These are phyloP conservation scores for Epicauta chinensis DNA, from an alignment of 1,140 invertebrate genomes.

Conservation along the genomic window DNA sequence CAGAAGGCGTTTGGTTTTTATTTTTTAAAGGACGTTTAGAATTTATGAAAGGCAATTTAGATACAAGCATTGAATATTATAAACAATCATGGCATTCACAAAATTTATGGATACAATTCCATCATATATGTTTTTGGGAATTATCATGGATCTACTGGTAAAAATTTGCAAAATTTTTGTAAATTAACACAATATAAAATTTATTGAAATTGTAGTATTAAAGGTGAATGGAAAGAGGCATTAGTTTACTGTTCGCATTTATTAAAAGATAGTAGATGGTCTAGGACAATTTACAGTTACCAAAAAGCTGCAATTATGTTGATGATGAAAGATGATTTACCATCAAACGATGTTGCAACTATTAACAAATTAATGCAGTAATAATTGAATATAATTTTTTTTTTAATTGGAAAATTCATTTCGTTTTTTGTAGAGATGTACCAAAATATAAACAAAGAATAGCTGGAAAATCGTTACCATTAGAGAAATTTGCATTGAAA, in stretches of 20 bases:
- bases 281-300: conserved; percentile 84
- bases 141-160: conserved; percentile 84
- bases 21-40: conserved; percentile 85
- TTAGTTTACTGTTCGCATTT: conserved; percentile 65
- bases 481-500: conserved; percentile 92
- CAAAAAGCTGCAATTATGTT: conserved; percentile 77
- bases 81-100: conserved; percentile 79
- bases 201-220: conserved; percentile 41
- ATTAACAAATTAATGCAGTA: conserved; percentile 59
- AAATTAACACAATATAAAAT: conserved; percentile 4
- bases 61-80: conserved; percentile 70
- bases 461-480: conserved; percentile 91
- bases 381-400: conserved; percentile 15
- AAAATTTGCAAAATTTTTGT: conserved; percentile 31
- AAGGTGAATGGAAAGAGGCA: conserved; percentile 64
- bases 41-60: conserved; percentile 73
- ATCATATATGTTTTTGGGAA: conserved; percentile 95
- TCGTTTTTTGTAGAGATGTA: conserved; percentile 55
- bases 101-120: conserved; percentile 85
- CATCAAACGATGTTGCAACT: conserved; percentile 45
- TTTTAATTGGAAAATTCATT: background rate
- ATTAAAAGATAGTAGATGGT: conserved; percentile 81
- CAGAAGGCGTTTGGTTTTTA: conserved; percentile 85
- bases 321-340: conserved; percentile 57
- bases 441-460: conserved; percentile 82